Base-by-base conservation (phyloP, 2,888 invertebrate genomes). In the Corbicula japonica region DNA sequence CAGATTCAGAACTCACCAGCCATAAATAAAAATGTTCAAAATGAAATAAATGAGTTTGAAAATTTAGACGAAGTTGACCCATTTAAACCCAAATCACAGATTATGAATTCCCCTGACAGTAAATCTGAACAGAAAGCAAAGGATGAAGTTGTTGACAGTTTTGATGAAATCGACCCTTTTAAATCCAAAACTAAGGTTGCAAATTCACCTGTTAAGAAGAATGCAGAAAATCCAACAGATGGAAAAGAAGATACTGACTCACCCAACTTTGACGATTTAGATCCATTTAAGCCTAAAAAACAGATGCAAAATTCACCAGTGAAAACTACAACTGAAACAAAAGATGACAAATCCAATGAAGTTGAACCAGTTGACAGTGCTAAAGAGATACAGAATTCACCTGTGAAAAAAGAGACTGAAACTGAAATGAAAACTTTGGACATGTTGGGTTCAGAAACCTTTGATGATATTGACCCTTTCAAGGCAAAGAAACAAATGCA, bases 331-430 rank as follows among this genome's bases (percentile, higher is more conserved):
- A 10, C 63, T n/a, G 18, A 38, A 23, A n/a, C 61, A 21, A 41
- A 41, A 3, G 38, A 21, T 41, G 21, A 44, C 23, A 30, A 58
- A 10, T 58, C 41, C 15, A n/a, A 30, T 38, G 30, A 30, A 8
- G 15, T 60, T 10, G 65, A 70, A 30, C 62, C 48, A 32, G 41
- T 61, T 30, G 70, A 76, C 54, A 62, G 56, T 18, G 69, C 70
- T 21, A 76, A 70, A 35, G 56, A 62, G 56, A 69, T 76, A 56
- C 46, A 35, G 23, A 70, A 70, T 48, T 70, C 76, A 30, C 76
- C 75, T 8, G 35, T 41, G 32, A 21, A 28, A 12, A 41, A 69
- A 50, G 12, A 56, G 10, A 41, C 34, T 0, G 48, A 15, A 30
- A 52, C 32, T 46, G 8, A 15, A 30, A 32, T 12, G 5, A 44